Evolutionary conservation across 2,888 invertebrate species (phyloP), one percentile per base, ranked within the genome.

Genomic region (Calliphora vomitoria): DNA sequence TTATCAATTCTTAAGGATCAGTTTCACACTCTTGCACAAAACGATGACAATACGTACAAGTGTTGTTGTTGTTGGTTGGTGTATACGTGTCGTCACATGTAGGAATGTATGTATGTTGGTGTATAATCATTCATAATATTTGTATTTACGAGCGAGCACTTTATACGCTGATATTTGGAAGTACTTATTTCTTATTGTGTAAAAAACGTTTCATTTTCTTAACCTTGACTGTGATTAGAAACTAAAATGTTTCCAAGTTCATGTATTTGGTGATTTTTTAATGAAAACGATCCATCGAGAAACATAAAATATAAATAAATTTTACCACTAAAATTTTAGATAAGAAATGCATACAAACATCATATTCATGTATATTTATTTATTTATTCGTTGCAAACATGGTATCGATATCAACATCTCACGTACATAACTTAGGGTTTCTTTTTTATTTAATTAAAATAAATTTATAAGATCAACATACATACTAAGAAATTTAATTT

Each of bases 1-100:
- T 81, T 81, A 87, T 84, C 87, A 87, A 60, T 87, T 81, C 72
- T 13, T 50, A 78, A 84, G 47, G 62, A 87, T 84, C 87, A 55
- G 62, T 31, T 79, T 74, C 55, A 84, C 78, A 74, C 79, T 58
- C 58, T 64, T 35, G 8, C 41, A 18, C 6, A 68, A 79, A 62
- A 69, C 55, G 35, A 55, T 68, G 66, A 82, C 55, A 20, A 58
- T 82, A 35, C 5, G 41, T 62, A n/a, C n/a, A 31, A n/a, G 50
- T 8, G 62, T 35, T 10, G 11, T 13, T 4, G 4, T 44, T 18
- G 1, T 55, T 15, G 13, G 66, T 53, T 10, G 15, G n/a, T 79
- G 18, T 13, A 31, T 68, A 79, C 78, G 44, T 81, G 64, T 80
- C 41, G 64, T 80, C 41, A 31, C 25, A 58, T 18, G 8, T 35